Percentiles rank a stretch among this genome's conserved stretches.
phyloP scores from a whole-genome alignment of 2,888 invertebrate species.

The Agrochola circellaris region DNA sequence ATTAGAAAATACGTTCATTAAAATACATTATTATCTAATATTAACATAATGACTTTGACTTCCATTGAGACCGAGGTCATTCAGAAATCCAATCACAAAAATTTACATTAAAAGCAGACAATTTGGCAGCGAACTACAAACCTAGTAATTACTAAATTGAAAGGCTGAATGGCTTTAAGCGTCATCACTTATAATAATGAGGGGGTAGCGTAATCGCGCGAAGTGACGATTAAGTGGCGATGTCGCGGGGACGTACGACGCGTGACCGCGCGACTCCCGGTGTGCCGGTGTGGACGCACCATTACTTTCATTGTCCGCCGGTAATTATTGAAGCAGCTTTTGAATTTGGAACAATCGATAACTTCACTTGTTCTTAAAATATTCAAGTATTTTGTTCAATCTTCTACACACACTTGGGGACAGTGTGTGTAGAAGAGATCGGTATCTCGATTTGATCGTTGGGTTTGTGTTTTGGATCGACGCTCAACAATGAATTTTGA shows the following conservation, averaged over 20 bases:
- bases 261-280: conserved; percentile 74
- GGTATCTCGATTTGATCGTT: neutral
- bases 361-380: conserved; percentile 33
- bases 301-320: conserved; percentile 84
- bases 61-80: neutral
- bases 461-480: neutral
- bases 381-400: conserved; percentile 21
- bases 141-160: conserved; percentile 90
- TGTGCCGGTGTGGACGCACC: conserved; percentile 80
- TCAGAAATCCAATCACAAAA: conserved; percentile 63
- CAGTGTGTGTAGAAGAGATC: neutral
- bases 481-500: too few relatives aligned
- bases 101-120: conserved; percentile 74
- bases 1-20: conserved; percentile 27
- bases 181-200: conserved; percentile 90
- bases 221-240: conserved; percentile 86
- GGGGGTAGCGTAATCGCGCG: conserved; percentile 82
- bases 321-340: conserved; percentile 78
- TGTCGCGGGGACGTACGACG: conserved; percentile 78
- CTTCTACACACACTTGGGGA: too few relatives aligned
- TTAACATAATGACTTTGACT: conserved; percentile 15
- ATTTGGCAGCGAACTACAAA: conserved; percentile 72
- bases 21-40: conserved; percentile 7
- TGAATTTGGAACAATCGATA: conserved; percentile 76
- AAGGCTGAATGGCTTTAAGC: conserved; percentile 88